A percentile compares a stretch with the other conserved stretches of the same genome.
phyloP scores from a whole-genome alignment of 2,888 invertebrate genomes.

The Zygothrica quintamaculata region DNA sequence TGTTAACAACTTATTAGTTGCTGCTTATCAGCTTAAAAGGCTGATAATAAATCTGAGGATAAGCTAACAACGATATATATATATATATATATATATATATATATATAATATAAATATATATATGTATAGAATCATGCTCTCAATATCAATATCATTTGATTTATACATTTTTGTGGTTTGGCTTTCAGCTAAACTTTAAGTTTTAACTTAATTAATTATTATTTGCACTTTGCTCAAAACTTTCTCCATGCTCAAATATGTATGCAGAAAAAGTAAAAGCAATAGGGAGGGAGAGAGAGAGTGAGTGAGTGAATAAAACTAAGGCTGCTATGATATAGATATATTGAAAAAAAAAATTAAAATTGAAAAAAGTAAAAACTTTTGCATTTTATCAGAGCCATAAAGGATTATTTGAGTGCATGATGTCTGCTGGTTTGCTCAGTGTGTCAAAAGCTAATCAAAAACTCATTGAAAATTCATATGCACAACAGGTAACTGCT shows the following conservation, averaged over 20 bases:
- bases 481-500: conserved; percentile 50
- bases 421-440: conserved; percentile 21
- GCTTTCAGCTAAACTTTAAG: no score
- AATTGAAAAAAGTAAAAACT: conserved; percentile 45
- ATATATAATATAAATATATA: no score
- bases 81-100: no score
- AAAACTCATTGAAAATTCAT: conserved; percentile 72
- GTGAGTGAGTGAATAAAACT: not conserved
- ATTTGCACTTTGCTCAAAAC: conserved; percentile 49
- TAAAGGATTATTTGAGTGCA: conserved; percentile 18
- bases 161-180: no score
- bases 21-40: conserved; percentile 60
- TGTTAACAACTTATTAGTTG: conserved; percentile 63
- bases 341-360: conserved; percentile 10
- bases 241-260: conserved; percentile 18
- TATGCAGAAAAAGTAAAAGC: not conserved
- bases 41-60: conserved; percentile 44
- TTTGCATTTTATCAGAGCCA: conserved; percentile 37
- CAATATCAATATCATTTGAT: no score
- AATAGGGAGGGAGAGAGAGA: conserved; percentile 1
- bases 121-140: not conserved
- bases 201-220: conserved; percentile 63
- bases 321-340: not conserved
- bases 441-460: conserved; percentile 65
- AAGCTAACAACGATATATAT: conserved; percentile 39